phyloP scores from a whole-genome alignment of 2,113 vertebrate species.

The Heliornis fulica region DNA sequence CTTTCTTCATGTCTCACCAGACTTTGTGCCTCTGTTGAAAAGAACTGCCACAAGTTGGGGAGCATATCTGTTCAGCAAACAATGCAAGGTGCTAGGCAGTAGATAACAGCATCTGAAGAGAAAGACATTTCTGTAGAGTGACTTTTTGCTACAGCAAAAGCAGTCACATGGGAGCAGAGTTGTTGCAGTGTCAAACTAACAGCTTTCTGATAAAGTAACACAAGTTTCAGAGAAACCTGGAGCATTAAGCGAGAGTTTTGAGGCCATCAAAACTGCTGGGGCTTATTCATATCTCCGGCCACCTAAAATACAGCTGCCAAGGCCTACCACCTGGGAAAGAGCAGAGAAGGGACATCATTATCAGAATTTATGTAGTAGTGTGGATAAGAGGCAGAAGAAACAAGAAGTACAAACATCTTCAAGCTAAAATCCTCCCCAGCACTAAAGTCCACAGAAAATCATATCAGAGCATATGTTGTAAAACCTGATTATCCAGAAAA shows the following conservation, averaged over 20 bases:
- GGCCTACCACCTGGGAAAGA: background rate
- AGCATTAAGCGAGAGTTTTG: background rate
- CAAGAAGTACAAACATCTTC: background rate
- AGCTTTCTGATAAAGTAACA: background rate
- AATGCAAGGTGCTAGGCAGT: background rate
- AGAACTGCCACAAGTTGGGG: background rate
- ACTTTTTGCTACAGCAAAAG: background rate
- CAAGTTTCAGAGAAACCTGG: background rate
- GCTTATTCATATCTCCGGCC: background rate
- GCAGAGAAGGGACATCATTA: background rate
- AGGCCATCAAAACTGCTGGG: background rate
- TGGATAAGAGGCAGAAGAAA: background rate
- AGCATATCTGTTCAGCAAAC: background rate
- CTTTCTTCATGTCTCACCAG: background rate
- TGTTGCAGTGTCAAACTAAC: background rate
- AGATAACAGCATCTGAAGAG: background rate
- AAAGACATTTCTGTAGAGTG: background rate
- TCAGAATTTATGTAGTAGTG: background rate
- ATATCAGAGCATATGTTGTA: background rate
- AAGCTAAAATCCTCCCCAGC: background rate
- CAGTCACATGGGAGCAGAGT: background rate
- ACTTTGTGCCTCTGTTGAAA: background rate
- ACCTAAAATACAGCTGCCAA: background rate
- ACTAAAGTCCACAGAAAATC: background rate
- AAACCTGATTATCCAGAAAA: constrained; percentile 6